These are phyloP conservation scores for Euzophera pinguis DNA, from an alignment of 2,888 invertebrate genomes.

Conservation along the genomic window DNA sequence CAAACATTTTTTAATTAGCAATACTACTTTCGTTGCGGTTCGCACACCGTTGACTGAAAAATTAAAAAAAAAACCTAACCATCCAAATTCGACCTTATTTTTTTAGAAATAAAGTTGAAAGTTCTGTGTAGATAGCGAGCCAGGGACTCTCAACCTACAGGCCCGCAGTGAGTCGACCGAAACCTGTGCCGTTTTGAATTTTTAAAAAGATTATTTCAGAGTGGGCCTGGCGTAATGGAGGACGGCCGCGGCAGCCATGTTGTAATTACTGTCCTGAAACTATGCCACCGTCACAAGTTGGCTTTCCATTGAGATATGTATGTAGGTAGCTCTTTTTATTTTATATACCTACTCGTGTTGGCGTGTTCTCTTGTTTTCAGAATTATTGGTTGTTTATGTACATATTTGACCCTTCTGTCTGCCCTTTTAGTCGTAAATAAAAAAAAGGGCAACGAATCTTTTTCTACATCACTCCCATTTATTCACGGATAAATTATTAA, in stretches of 20 bases:
- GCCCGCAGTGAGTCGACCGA: conserved; percentile 32
- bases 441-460: too few species aligned
- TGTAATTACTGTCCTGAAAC: conserved; percentile 50
- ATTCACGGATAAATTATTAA: too few species aligned
- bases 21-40: conserved; percentile 46
- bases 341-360: neutral
- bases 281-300: conserved; percentile 43
- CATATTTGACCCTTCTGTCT: too few species aligned
- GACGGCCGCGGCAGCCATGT: conserved; percentile 38
- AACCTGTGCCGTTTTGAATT: conserved; percentile 58
- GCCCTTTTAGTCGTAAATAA: too few species aligned
- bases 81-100: conserved; percentile 25
- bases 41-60: conserved; percentile 33
- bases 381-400: too few species aligned
- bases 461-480: too few species aligned
- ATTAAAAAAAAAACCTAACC: conserved; percentile 24
- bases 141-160: conserved; percentile 41
- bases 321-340: neutral
- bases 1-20: conserved; percentile 51
- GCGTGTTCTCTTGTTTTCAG: neutral
- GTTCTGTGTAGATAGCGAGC: conserved; percentile 21
- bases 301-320: conserved; percentile 4
- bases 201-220: conserved; percentile 71
- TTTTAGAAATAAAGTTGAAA: conserved; percentile 21
- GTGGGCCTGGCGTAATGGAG: conserved; percentile 52